These are phyloP conservation scores for Plodia interpunctella DNA, from an alignment of 1,140 invertebrate species.

Conservation along the genomic window DNA sequence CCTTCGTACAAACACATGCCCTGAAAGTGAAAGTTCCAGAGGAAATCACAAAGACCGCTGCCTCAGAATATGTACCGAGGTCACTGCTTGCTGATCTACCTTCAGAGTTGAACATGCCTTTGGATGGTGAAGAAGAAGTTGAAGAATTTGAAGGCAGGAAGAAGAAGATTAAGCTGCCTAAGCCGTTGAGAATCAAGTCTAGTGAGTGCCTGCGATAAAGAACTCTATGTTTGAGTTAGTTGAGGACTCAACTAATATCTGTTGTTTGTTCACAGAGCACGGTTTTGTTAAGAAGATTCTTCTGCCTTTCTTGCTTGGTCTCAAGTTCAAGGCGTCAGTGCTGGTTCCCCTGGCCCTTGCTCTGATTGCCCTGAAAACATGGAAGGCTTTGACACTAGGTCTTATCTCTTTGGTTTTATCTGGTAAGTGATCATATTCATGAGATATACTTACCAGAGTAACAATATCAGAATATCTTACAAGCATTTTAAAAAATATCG, in stretches of 20 bases:
- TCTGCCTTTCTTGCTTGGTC: conserved; percentile 88
- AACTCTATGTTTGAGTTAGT: neutral
- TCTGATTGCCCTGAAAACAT: conserved; percentile 89
- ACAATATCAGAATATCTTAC: no score
- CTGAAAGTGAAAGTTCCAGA: conserved; percentile 81
- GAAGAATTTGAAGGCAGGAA: conserved; percentile 76
- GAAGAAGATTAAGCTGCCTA: conserved; percentile 72
- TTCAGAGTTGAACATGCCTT: conserved; percentile 81
- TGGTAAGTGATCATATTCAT: conserved; percentile 50
- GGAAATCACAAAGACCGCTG: conserved; percentile 76
- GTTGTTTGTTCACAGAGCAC: conserved; percentile 78
- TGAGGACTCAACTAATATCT: neutral
- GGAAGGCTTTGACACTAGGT: conserved; percentile 90
- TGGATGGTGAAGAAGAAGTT: conserved; percentile 80
- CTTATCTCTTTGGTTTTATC: conserved; percentile 89
- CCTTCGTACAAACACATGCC: conserved; percentile 81
- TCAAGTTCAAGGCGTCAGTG: conserved; percentile 90
- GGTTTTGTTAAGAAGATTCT: conserved; percentile 90
- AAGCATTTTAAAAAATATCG: no score
- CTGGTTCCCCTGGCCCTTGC: conserved; percentile 87
- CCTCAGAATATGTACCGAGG: conserved; percentile 80
- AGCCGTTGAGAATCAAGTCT: conserved; percentile 70
- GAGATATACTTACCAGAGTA: no score
- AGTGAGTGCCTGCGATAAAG: conserved; percentile 36
- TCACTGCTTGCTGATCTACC: conserved; percentile 82